Conservation (phyloP, 2,113 vertebrate species). For the Theristicus caerulescens region DNA sequence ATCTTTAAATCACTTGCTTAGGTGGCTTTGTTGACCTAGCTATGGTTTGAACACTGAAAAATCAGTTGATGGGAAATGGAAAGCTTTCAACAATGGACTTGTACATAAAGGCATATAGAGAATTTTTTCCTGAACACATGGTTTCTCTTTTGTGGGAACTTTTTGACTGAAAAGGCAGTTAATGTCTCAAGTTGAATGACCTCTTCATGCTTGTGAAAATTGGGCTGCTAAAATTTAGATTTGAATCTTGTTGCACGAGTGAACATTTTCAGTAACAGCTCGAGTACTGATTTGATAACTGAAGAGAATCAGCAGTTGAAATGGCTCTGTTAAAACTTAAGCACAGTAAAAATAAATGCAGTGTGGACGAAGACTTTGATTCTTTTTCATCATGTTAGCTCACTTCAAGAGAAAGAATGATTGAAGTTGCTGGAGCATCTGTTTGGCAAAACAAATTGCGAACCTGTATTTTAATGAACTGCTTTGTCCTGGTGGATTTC, state of each 20-base stretch:
- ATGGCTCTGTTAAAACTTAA: neutral
- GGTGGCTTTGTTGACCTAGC: neutral
- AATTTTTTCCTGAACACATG: neutral
- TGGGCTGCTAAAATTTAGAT: neutral
- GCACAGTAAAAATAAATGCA: neutral
- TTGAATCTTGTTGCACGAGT: neutral
- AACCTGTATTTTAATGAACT: neutral
- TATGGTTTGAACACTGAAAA: neutral
- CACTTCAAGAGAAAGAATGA: neutral
- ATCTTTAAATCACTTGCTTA: neutral
- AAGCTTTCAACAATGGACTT: neutral
- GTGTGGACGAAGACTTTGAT: neutral
- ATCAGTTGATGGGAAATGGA: neutral
- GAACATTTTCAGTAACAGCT: neutral
- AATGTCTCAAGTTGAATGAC: neutral
- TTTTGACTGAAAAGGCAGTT: neutral
- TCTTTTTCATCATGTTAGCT: neutral
- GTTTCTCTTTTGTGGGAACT: neutral
- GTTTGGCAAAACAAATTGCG: neutral
- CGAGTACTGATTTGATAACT: neutral
- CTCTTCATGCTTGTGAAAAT: neutral
- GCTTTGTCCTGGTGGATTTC: neutral
- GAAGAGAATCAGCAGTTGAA: neutral
- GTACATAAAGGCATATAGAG: fast-evolving
- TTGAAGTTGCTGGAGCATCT: neutral